Base-by-base conservation (phyloP, 92 coral and sea anemone species). In the Bergia sp. region DNA sequence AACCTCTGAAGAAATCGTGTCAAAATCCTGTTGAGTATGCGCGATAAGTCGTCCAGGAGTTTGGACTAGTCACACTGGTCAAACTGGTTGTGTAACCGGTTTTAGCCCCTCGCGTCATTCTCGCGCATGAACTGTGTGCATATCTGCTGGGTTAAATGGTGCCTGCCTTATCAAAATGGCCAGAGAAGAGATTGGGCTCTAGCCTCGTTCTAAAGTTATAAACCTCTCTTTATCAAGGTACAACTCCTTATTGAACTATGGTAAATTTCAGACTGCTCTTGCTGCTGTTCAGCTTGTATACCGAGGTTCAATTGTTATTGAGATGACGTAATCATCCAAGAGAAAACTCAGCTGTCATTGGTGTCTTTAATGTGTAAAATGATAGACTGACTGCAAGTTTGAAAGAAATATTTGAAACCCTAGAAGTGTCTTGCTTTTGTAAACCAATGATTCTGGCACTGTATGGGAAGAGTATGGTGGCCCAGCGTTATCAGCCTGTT, bases 391-490 rank as follows among this genome's bases (percentile, higher is more conserved):
- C 29, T 9, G 73, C 73, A 67, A 67, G 73, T 67, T 67, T 67
- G 73, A 79, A 82, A 82, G 86, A 82, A 3, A 82, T 61, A 49
- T 86, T 86, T 23, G 82, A 75, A 73, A 86, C 82, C 72, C 74
- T 41, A 76, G 50, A 86, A 86, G 82, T 20, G 75, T 75, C 82
- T 86, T 86, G 43, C 82, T 86, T 86, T 76, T 86, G 71, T 86
- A 37, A 73, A 76, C 89, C 80, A 80, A 3, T n/a, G n/a, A n/a
- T n/a, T n/a, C n/a, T n/a, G n/a, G n/a, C n/a, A n/a, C n/a, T n/a
- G n/a, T n/a, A n/a, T n/a, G n/a, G n/a, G n/a, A n/a, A n/a, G n/a
- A n/a, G n/a, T n/a, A n/a, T 73, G 77, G 77, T n/a, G n/a, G n/a
- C 79, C 78, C 78, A 74, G 78, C 78, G 78, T 74, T 74, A 74